Percentiles rank a stretch among this genome's conserved stretches.
These are phyloP conservation scores for Bos taurus DNA, from an alignment of 2,113 vertebrate genomes.

Conservation along the genomic window DNA sequence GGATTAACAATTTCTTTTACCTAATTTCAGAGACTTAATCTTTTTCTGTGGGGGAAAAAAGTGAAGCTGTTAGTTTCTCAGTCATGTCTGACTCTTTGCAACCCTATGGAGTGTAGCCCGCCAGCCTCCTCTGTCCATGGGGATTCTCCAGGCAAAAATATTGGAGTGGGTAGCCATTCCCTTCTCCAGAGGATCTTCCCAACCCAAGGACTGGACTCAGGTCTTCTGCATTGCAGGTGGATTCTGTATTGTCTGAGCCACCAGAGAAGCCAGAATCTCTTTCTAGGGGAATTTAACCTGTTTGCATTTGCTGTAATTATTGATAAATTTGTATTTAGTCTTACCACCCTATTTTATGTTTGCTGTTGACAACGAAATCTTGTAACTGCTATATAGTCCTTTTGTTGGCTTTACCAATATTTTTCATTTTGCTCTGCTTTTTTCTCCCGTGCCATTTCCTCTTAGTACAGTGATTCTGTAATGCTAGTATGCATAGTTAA, in stretches of 20 bases:
- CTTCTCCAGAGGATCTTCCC: not conserved
- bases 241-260: not conserved
- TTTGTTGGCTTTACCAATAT: not conserved
- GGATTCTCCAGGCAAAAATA: not conserved
- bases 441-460: not conserved
- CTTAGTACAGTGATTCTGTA: not conserved
- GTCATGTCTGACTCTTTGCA: not conserved
- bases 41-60: not conserved
- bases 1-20: not conserved
- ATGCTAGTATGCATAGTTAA: not conserved
- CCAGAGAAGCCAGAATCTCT: not conserved
- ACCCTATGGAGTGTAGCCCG: rapidly evolving
- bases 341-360: not conserved
- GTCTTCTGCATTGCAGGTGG: not conserved
- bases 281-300: not conserved
- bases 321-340: not conserved
- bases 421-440: not conserved
- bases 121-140: not conserved
- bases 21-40: not conserved
- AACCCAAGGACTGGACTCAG: not conserved
- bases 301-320: not conserved
- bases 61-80: not conserved
- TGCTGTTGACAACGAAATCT: not conserved
- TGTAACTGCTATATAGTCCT: not conserved
- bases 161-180: not conserved